Conservation (phyloP, 2,113 vertebrate genomes). For the Baryphthengus martii region DNA sequence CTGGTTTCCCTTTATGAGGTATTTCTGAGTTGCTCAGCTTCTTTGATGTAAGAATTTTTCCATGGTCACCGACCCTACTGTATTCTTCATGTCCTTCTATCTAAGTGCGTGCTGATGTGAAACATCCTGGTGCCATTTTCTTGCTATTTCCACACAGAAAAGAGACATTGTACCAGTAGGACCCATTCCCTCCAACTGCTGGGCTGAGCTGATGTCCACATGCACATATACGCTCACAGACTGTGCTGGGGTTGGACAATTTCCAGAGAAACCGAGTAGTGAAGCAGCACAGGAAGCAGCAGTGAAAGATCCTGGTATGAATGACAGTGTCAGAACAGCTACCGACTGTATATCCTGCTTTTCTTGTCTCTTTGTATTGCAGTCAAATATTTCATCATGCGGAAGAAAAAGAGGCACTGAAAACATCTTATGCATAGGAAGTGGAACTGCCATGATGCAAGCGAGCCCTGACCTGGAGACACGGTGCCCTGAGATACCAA, state of each 20-base stretch:
- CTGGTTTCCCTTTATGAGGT: not conserved
- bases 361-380: not conserved
- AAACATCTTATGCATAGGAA: not conserved
- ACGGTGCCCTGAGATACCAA: not conserved
- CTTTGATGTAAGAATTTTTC: not conserved
- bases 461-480: not conserved
- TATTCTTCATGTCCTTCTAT: not conserved
- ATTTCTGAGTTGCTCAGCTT: not conserved
- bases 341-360: not conserved
- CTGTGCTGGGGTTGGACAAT: not conserved
- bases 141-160: not conserved
- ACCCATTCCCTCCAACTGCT: not conserved
- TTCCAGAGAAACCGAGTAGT: not conserved
- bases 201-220: accelerated
- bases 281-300: not conserved
- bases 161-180: not conserved
- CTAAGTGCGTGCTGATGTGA: not conserved
- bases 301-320: not conserved
- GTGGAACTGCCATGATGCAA: not conserved
- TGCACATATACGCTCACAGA: not conserved
- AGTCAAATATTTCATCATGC: not conserved
- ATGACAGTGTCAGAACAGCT: not conserved
- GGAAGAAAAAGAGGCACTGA: not conserved
- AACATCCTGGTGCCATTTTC: not conserved
- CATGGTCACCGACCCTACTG: not conserved